Base-by-base conservation (phyloP, 2,797 vertebrate genomes). In the Pogonophryne albipinna region DNA sequence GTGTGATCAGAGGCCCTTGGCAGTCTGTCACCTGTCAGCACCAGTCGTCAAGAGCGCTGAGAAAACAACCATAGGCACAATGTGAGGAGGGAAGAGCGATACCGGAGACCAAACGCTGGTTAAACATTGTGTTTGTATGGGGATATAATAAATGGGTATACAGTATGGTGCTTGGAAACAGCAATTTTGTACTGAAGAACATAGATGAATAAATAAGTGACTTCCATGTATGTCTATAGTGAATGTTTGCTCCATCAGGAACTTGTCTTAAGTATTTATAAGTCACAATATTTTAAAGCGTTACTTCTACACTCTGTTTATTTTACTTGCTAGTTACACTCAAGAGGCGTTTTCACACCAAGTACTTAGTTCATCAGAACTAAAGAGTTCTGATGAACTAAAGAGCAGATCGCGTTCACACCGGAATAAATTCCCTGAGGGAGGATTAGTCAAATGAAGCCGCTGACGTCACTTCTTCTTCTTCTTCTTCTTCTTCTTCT, bases 1-100 rank as follows among this genome's bases (percentile, higher is more conserved):
- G 84, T 92, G 85, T 87, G 85, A 88, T 87, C 91, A 80, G 89
- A 90, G 85, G 78, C 88, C 86, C 92, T 77, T 89, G 90, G 90
- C 90, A 91, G 89, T 79, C 85, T 77, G 88, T 89, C 83, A 31
- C 93, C 92, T 88, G 87, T 94, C 93, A 93, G 85, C 92, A 67
- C 84, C 34, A 49, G 83, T 73, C 86, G 63, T 87, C 86, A 87
- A 57, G 55, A 71, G 78, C 77, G 3, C 74, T 79, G 79, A 76
- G 74, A 91, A 91, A 91, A 92, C 83, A 89, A 83, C 70, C 86
- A 72, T 67, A 12, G 51, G 20, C 76, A 59, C 58, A 15, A 79
- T 38, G 79, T 60, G 78, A 78, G 82, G 64, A 80, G 66, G 60
- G 41, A 55, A 27, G 63, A 64, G 45, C 19, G 72, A 59, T 49